Evolutionary conservation across 1,140 invertebrate species (phyloP).

Genomic region (Zaprionus gabonicus): DNA sequence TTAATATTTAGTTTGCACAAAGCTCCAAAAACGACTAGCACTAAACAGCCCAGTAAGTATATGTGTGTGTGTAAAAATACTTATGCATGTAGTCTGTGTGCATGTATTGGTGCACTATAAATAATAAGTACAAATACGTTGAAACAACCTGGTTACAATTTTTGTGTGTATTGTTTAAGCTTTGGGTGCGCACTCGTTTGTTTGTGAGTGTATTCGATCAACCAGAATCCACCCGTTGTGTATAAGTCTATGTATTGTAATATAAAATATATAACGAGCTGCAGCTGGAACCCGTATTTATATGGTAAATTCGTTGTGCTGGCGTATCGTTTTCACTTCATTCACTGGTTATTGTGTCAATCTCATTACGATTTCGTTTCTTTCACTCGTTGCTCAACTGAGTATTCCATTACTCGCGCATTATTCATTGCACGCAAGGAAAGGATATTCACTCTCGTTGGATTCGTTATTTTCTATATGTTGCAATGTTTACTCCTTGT

Average conservation of each 20-base stretch:
- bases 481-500: conserved; percentile 52
- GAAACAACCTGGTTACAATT: conserved; percentile 72
- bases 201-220: too few species aligned
- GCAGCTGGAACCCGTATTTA: conserved; percentile 13
- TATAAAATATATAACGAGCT: conserved; percentile 31
- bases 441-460: too few species aligned
- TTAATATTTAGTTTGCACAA: conserved; percentile 51
- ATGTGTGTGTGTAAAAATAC: conserved; percentile 42
- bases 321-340: background rate
- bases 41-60: conserved; percentile 63
- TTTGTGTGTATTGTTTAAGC: conserved; percentile 19
- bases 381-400: background rate
- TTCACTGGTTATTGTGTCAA: background rate
- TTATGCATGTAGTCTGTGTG: conserved; percentile 30
- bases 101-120: conserved; percentile 54
- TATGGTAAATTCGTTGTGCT: conserved; percentile 61
- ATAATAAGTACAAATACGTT: conserved; percentile 62
- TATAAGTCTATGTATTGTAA: background rate
- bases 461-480: background rate
- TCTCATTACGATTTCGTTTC: background rate
- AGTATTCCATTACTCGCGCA: background rate
- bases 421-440: background rate
- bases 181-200: too few species aligned
- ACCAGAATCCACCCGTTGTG: background rate
- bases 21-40: conserved; percentile 67